Base-by-base conservation (phyloP, 2,797 vertebrate species). In the Glyptemys insculpta region DNA sequence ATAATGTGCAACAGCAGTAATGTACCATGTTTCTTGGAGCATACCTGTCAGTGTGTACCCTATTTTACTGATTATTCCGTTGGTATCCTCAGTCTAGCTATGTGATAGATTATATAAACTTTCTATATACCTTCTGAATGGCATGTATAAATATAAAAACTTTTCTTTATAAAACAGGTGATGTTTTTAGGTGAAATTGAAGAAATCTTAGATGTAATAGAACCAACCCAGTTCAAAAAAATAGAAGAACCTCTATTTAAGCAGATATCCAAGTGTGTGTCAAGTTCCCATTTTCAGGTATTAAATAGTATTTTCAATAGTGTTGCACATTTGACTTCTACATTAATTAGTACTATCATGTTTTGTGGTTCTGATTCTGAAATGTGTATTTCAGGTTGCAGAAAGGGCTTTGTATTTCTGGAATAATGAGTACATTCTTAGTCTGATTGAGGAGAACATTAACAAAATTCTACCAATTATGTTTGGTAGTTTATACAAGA, bases 351-450 rank as follows among this genome's bases (percentile, higher is more conserved):
- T 29, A 74, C 11, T 83, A 52, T 56, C 74, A 86, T 90, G 31
- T 80, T 85, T 65, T 72, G 12, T 87, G 41, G 57, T 86, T 89
- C 59, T 98, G 90, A 97, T 88, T 41, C 41, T 88, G 52, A 82
- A 94, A 81, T 96, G 85, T 98, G 74, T 96, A 56, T 98, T 96
- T 53, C 98, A 99, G 99, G 99, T 99, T 96, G 99, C 99, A 91
- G 99, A 99, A 98, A 98, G 99, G 95, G 99, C 99, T 79, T 97
- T 99, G 92, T 99, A 99, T 97, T 99, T 99, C 97, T 99, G 99
- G 99, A 99, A 99, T 97, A 99, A 99, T 4, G 99, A 99, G 97
- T 99, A 99, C 97, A 99, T 99, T 91, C 99, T 99, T 97, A 99
- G 99, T 97, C 98, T 99, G 97, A 99, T 99, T 79, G 99, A 99